These are phyloP conservation scores for Xiphophorus hellerii DNA, from an alignment of 2,113 vertebrate species.

Conservation along the genomic window DNA sequence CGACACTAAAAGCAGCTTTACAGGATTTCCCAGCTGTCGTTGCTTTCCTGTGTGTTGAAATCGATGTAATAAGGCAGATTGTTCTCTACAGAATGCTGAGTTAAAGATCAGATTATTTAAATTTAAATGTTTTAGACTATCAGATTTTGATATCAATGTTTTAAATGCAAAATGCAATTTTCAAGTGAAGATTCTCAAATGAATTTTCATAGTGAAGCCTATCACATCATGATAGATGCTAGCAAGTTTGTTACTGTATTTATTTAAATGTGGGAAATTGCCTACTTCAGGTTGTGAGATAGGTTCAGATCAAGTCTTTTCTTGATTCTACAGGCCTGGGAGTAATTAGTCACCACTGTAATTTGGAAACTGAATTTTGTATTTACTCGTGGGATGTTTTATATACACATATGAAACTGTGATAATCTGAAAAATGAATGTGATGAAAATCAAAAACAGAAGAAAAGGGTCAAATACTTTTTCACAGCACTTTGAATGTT, in stretches of 20 bases:
- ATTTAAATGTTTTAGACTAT: neutral
- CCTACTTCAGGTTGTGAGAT: too few relatives aligned
- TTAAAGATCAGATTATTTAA: neutral
- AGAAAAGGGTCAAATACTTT: neutral
- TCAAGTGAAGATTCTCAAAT: too few relatives aligned
- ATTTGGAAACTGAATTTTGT: neutral
- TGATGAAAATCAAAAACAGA: neutral
- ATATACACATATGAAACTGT: neutral
- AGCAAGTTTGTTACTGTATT: too few relatives aligned
- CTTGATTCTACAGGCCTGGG: too few relatives aligned
- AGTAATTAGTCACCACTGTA: too few relatives aligned
- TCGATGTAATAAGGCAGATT: neutral
- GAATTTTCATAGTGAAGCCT: too few relatives aligned
- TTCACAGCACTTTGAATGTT: neutral
- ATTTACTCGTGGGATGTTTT: neutral
- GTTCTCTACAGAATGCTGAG: too few relatives aligned
- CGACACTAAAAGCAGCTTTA: slow-evolving; percentile 18
- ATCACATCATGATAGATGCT: too few relatives aligned
- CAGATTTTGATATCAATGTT: too few relatives aligned
- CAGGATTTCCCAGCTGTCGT: neutral
- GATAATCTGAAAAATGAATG: neutral
- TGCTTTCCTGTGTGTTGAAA: neutral
- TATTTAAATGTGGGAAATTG: too few relatives aligned
- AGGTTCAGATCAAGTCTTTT: too few relatives aligned
- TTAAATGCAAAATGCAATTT: too few relatives aligned